Conservation (phyloP, 2,797 vertebrate species). For the Gymnopithys bicolor region DNA sequence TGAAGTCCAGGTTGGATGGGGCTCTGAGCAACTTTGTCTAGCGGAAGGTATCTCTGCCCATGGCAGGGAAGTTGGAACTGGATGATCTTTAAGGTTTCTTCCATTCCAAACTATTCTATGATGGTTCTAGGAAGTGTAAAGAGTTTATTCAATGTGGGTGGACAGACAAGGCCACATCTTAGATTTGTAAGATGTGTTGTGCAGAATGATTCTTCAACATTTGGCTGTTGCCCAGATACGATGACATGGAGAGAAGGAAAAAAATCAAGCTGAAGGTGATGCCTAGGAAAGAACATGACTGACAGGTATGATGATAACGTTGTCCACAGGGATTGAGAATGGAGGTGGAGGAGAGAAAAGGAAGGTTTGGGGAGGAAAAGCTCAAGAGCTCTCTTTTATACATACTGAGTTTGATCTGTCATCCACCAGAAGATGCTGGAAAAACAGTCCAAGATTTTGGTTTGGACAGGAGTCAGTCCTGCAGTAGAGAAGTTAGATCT, state of each 20-base stretch:
- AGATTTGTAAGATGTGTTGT: neutral
- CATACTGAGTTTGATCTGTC: neutral
- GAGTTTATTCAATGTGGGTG: neutral
- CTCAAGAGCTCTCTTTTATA: neutral
- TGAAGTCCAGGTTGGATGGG: neutral
- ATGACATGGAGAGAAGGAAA: neutral
- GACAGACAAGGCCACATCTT: neutral
- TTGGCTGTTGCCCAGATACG: neutral
- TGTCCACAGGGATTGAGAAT: neutral
- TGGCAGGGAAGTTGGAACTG: neutral
- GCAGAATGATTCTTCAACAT: neutral
- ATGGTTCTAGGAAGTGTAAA: neutral
- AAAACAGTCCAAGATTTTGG: neutral
- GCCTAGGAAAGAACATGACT: neutral
- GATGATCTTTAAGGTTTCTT: neutral
- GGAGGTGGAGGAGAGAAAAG: neutral
- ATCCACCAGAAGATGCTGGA: neutral
- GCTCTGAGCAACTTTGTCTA: neutral
- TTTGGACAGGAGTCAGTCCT: slow-evolving; percentile 8
- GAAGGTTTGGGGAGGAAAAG: neutral
- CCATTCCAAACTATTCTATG: neutral
- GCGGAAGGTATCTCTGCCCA: neutral
- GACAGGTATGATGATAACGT: neutral
- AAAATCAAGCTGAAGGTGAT: neutral
- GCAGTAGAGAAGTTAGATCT: neutral